Evolutionary conservation across 2,888 invertebrate genomes (phyloP).

Genomic region (Falcaria lacertinaria): DNA sequence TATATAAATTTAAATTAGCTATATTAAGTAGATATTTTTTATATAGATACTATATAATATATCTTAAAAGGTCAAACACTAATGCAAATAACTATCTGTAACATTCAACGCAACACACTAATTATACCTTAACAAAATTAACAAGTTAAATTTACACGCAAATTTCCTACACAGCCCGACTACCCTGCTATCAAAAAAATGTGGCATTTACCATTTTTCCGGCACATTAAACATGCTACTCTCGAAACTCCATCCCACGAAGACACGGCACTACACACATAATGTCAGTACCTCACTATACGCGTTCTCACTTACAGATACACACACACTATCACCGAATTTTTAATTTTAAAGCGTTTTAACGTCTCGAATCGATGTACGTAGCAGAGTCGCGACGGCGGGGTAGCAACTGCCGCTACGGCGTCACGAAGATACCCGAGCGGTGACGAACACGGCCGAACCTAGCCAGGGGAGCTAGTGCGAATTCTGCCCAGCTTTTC

Average conservation of each 20-base stretch:
- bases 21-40: no score
- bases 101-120: no score
- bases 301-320: conserved; percentile 31
- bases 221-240: conserved; percentile 56
- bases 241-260: conserved; percentile 28
- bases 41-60: no score
- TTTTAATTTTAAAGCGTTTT: conserved; percentile 20
- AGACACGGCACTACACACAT: conserved; percentile 57
- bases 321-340: conserved; percentile 57
- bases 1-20: no score
- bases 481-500: conserved; percentile 74
- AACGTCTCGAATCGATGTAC: conserved; percentile 26
- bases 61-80: no score
- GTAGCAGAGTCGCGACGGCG: conserved; percentile 40
- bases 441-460: conserved; percentile 46
- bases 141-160: conserved; percentile 22
- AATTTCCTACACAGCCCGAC: conserved; percentile 38
- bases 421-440: conserved; percentile 51
- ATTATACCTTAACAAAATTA: conserved; percentile 27
- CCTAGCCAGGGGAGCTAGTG: conserved; percentile 44
- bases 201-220: conserved; percentile 67
- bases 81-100: no score
- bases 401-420: conserved; percentile 72
- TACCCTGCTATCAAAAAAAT: conserved; percentile 28
- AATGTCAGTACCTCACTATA: conserved; percentile 42